These are phyloP conservation scores for Hirtodrosophila duncani DNA, from an alignment of 2,888 invertebrate species.

Conservation along the genomic window DNA sequence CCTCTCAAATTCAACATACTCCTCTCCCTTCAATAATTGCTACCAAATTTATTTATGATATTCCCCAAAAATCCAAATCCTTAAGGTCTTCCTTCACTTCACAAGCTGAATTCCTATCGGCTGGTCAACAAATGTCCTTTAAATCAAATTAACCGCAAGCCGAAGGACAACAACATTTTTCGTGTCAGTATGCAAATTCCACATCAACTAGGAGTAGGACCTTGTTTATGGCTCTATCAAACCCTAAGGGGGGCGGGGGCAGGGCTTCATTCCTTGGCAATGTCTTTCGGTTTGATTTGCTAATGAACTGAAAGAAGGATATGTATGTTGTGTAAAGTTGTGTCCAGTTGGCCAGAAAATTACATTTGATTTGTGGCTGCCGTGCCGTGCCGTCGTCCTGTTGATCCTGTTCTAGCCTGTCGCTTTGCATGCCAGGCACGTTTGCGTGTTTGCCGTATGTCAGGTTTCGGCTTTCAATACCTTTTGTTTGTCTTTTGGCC, in stretches of 20 bases:
- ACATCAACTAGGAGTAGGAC: constrained; percentile 21
- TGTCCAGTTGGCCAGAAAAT: constrained; percentile 69
- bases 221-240: constrained; percentile 17
- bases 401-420: constrained; percentile 21
- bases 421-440: constrained; percentile 61
- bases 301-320: constrained; percentile 64
- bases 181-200: constrained; percentile 60
- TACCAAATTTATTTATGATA: too few species aligned
- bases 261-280: constrained; percentile 27
- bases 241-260: too few species aligned
- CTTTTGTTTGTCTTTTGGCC: constrained; percentile 40
- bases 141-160: constrained; percentile 64
- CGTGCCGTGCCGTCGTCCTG: constrained; percentile 15
- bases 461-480: constrained; percentile 25
- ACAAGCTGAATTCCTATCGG: neutral
- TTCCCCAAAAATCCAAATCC: too few species aligned
- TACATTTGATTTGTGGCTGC: constrained; percentile 58
- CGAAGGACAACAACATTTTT: constrained; percentile 35
- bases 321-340: constrained; percentile 35
- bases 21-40: too few species aligned
- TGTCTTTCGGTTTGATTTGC: constrained; percentile 71
- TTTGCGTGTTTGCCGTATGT: constrained; percentile 57
- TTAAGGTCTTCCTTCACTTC: too few species aligned
- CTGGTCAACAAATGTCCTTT: constrained; percentile 29
- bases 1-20: too few species aligned